These are phyloP conservation scores for Stegana nigrithorax DNA, from an alignment of 2,888 invertebrate species.

Conservation along the genomic window DNA sequence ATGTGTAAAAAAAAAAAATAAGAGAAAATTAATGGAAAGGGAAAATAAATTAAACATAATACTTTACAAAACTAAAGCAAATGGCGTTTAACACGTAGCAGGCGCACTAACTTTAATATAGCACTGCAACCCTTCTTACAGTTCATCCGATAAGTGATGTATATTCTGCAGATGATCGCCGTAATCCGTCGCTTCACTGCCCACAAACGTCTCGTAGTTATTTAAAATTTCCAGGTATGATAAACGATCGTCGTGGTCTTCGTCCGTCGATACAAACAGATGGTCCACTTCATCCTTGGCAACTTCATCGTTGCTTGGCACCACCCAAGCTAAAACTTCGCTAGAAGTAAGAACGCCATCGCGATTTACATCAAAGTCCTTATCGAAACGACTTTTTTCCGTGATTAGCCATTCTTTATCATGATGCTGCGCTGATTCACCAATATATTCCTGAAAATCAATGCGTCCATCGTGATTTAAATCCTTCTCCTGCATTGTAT, in stretches of 20 bases:
- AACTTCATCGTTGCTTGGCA: slow-evolving; percentile 90
- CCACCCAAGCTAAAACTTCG: slow-evolving; percentile 90
- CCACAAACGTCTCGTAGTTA: slow-evolving; percentile 91
- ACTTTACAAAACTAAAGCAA: too few species aligned
- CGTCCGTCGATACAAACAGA: slow-evolving; percentile 87
- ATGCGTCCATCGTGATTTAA: slow-evolving; percentile 84
- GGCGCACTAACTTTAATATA: too few species aligned
- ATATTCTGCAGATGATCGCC: slow-evolving; percentile 86
- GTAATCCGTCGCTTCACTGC: slow-evolving; percentile 91
- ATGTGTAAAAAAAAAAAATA: too few species aligned
- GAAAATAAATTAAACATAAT: too few species aligned
- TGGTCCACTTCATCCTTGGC: slow-evolving; percentile 92
- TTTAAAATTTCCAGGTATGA: slow-evolving; percentile 84
- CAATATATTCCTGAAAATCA: slow-evolving; percentile 75
- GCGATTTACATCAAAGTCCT: slow-evolving; percentile 84
- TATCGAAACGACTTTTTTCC: slow-evolving; percentile 86
- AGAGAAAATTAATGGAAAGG: too few species aligned
- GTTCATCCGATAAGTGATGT: slow-evolving; percentile 85
- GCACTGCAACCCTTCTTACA: too few species aligned
- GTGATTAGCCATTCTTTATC: slow-evolving; percentile 79
- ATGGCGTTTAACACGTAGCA: too few species aligned
- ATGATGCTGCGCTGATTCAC: slow-evolving; percentile 72
- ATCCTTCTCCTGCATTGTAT: slow-evolving; percentile 90
- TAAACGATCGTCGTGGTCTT: slow-evolving; percentile 83
- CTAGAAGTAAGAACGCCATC: slow-evolving; percentile 83